Base-by-base conservation (phyloP, 2,797 vertebrate species). In the Smutsia gigantea region DNA sequence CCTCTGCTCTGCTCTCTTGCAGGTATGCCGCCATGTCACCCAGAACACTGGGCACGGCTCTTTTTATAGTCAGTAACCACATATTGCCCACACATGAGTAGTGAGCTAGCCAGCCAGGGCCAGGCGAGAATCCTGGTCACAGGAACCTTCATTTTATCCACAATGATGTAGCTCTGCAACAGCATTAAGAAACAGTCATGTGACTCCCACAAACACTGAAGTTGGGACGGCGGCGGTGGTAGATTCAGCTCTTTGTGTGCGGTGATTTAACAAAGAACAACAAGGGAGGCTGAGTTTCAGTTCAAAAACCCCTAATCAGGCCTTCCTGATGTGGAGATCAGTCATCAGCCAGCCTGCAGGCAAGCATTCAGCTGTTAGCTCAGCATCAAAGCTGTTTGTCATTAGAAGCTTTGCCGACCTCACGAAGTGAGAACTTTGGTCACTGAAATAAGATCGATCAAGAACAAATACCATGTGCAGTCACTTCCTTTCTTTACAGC, bases 401-500 rank as follows among this genome's bases (percentile, higher is more conserved):
- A 53, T 61, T 42, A 83, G 66, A 86, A 15, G 46, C 37, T 96
- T 91, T 61, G 18, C 23, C 1, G 1, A 34, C 12, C 78, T 82
- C 75, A 69, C 29, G 19, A 69, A 31, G 25, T 31, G 84, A 93
- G 82, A 86, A 71, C 53, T 90, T 68, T 21, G 69, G 75, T 72
- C 69, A 19, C 66, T 78, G 78, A 88, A 59, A 49, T 77, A 37
- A 87, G 83, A 68, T 1, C 37, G 61, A 37, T 81, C 57, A 95
- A 59, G 93, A 96, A 37, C n/a, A 88, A 83, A 81, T 87, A 87
- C 96, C 14, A 31, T 21, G 39, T 77, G 0, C 64, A 81, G 21
- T 82, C 25, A 68, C 0, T 88, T 96, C 79, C 93, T 98, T 92
- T 88, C 93, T 97, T 75, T 84, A 66, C 88, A 98, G 98, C 85